phyloP scores from a whole-genome alignment of 2,888 invertebrate species.

The Rutpela maculata region DNA sequence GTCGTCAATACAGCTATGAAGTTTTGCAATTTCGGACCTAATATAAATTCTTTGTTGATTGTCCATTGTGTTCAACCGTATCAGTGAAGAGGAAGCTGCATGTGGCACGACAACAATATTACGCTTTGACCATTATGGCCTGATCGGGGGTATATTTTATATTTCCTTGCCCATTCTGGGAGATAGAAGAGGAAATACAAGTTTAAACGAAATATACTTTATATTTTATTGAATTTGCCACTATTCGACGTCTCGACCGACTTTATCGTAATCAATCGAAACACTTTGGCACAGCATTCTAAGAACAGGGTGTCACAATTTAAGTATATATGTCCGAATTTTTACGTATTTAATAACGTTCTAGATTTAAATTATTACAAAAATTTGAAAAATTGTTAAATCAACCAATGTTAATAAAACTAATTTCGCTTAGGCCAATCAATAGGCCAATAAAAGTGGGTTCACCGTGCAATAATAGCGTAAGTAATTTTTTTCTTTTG shows the following conservation, averaged over 20 bases:
- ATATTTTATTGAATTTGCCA: neutral
- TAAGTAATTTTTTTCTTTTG: no score
- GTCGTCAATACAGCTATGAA: neutral
- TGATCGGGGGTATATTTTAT: neutral
- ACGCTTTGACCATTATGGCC: neutral
- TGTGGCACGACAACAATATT: neutral
- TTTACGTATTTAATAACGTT: no score
- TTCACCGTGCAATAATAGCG: no score
- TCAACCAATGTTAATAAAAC: no score
- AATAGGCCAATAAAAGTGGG: no score
- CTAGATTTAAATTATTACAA: no score
- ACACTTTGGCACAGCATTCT: no score
- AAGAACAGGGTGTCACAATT: no score
- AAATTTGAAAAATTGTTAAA: no score
- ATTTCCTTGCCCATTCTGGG: neutral
- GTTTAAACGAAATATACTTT: neutral
- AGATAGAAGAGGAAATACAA: neutral
- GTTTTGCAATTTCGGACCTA: neutral
- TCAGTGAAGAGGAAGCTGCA: neutral
- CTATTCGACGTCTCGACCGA: neutral
- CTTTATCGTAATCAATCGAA: neutral
- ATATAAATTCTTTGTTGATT: neutral
- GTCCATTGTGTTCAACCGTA: neutral
- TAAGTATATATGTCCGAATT: no score
- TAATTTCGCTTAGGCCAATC: no score